phyloP scores from a whole-genome alignment of 2,113 vertebrate species.

The Thamnaconus septentrionalis region DNA sequence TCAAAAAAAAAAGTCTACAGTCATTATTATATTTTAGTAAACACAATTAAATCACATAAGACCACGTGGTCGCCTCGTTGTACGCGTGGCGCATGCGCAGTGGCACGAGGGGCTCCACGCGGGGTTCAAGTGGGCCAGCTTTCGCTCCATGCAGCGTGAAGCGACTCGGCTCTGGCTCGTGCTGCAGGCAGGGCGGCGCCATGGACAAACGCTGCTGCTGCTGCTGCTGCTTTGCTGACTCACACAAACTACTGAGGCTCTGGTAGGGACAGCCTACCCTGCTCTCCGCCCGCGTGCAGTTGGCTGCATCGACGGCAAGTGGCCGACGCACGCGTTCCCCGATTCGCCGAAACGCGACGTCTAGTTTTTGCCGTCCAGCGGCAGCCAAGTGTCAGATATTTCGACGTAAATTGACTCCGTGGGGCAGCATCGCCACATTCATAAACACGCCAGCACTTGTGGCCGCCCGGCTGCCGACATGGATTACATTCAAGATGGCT shows the following conservation, averaged over 20 bases:
- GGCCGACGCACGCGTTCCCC: neutral
- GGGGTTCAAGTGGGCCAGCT: too few relatives aligned
- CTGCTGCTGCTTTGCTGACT: conserved; percentile 13
- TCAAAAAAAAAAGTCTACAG: neutral
- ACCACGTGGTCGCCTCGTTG: too few relatives aligned
- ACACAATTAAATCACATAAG: too few relatives aligned
- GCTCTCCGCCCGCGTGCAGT: conserved; percentile 36
- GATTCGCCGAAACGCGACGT: neutral
- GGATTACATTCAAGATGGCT: conserved; percentile 86
- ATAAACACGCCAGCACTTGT: conserved; percentile 32
- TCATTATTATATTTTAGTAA: neutral
- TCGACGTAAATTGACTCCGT: conserved; percentile 4
- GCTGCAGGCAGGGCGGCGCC: too few relatives aligned
- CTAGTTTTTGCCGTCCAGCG: conserved; percentile 5
- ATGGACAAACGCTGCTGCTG: too few relatives aligned
- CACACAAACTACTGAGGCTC: conserved; percentile 47
- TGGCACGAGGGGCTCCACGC: too few relatives aligned
- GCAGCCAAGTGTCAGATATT: conserved; percentile 9
- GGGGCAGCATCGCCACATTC: conserved; percentile 26
- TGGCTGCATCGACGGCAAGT: neutral
- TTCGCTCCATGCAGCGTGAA: too few relatives aligned
- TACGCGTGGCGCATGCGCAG: too few relatives aligned
- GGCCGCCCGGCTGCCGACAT: conserved; percentile 43
- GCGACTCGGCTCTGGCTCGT: too few relatives aligned
- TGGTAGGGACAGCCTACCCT: neutral